Conservation (phyloP, 1,140 invertebrate species). For the Drosophila takahashii region DNA sequence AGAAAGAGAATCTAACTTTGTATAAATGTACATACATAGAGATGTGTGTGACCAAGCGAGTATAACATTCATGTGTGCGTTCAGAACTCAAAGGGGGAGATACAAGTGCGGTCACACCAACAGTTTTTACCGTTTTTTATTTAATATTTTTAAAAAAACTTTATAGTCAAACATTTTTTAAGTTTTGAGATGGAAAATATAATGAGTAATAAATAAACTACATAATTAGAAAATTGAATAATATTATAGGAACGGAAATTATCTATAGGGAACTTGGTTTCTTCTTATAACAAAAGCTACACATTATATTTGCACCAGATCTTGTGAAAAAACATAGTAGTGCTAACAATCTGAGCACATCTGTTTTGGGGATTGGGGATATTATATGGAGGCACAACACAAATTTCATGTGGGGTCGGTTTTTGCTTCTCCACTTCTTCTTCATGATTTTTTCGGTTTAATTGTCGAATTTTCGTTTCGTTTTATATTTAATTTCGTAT, state of each 20-base stretch:
- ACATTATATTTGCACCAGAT: neutral
- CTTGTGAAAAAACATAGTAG: neutral
- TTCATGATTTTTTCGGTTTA: conserved; percentile 39
- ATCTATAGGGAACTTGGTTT: neutral
- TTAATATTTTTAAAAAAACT: neutral
- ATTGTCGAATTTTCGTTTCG: conserved; percentile 59
- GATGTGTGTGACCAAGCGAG: conserved; percentile 2
- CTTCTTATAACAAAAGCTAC: neutral
- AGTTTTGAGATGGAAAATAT: no score
- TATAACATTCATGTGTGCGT: neutral
- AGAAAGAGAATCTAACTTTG: conserved; percentile 40
- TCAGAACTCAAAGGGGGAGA: neutral
- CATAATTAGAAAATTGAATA: conserved; percentile 22
- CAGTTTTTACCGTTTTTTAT: neutral
- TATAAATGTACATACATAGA: conserved; percentile 8
- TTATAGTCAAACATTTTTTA: neutral
- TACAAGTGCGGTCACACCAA: conserved; percentile 6
- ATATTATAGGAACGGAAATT: neutral
- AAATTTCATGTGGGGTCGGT: conserved; percentile 42
- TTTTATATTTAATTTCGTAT: conserved; percentile 29
- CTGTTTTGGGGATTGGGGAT: conserved; percentile 6
- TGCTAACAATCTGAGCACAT: neutral
- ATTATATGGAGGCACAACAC: conserved; percentile 13
- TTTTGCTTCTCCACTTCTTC: conserved; percentile 24
- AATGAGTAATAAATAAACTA: conserved; percentile 11